Percentiles rank a stretch among this genome's conserved stretches.
Evolutionary conservation across 1,140 invertebrate genomes (phyloP).

Genomic region (Anadara kagoshimensis): DNA sequence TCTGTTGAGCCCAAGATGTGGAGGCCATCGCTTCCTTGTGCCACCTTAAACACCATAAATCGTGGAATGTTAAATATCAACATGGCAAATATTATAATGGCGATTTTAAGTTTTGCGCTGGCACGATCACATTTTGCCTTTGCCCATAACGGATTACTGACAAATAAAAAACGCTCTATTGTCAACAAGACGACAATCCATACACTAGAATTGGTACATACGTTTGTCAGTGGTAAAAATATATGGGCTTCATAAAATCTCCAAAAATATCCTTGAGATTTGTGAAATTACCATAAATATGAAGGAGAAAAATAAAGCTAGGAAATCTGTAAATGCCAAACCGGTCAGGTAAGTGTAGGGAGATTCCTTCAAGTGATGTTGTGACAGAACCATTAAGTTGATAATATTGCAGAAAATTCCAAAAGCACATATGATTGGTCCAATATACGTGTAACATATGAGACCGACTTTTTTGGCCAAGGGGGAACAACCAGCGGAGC

Average conservation of each 20-base stretch:
- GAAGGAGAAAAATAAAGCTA: slow-evolving; percentile 57
- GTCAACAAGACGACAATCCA: slow-evolving; percentile 66
- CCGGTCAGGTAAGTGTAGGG: slow-evolving; percentile 68
- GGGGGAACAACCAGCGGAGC: background rate
- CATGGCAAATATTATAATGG: slow-evolving; percentile 46
- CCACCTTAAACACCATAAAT: slow-evolving; percentile 52
- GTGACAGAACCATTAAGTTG: slow-evolving; percentile 65
- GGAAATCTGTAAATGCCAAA: slow-evolving; percentile 61
- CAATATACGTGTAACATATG: slow-evolving; percentile 53
- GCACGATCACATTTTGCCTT: slow-evolving; percentile 58
- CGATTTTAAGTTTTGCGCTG: slow-evolving; percentile 58
- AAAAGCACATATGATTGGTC: slow-evolving; percentile 62
- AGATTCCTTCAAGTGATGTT: slow-evolving; percentile 62
- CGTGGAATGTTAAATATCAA: slow-evolving; percentile 61
- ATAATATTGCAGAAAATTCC: slow-evolving; percentile 69
- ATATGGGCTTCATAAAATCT: slow-evolving; percentile 59
- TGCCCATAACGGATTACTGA: slow-evolving; percentile 62
- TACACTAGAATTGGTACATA: slow-evolving; percentile 63
- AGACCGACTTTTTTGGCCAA: background rate
- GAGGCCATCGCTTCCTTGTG: slow-evolving; percentile 2
- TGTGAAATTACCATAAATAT: slow-evolving; percentile 52
- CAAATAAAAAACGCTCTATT: slow-evolving; percentile 65
- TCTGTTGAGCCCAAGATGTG: slow-evolving; percentile 42
- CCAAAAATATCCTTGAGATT: slow-evolving; percentile 49
- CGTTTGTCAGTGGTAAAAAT: slow-evolving; percentile 61